phyloP scores from a whole-genome alignment of 2,113 vertebrate species.

The Trematomus loennbergii region DNA sequence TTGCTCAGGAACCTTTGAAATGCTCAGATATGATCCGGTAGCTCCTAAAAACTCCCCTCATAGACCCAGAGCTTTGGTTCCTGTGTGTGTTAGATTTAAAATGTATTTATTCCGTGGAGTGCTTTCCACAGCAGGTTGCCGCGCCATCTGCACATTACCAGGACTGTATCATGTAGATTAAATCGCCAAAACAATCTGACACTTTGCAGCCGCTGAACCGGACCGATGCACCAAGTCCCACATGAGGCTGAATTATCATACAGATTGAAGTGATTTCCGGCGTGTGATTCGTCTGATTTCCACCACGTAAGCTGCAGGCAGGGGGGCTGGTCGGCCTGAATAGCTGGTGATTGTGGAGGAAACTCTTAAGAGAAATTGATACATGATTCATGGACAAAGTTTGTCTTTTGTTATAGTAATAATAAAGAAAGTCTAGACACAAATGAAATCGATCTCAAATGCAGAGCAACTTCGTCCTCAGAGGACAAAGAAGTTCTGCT shows the following conservation, averaged over 20 bases:
- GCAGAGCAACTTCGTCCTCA: too few relatives aligned
- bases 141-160: conserved; percentile 10
- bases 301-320: conserved; percentile 41
- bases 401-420: too few relatives aligned
- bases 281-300: conserved; percentile 66
- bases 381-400: too few relatives aligned
- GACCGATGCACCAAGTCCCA: conserved; percentile 44
- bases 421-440: too few relatives aligned
- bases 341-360: conserved; percentile 57
- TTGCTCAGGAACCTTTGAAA: conserved; percentile 23
- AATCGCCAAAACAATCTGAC: conserved; percentile 40
- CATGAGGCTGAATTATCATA: conserved; percentile 64
- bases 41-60: background rate
- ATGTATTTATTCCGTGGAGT: conserved; percentile 11
- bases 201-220: conserved; percentile 33
- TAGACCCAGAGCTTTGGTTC: background rate
- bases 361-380: too few relatives aligned
- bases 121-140: conserved; percentile 19
- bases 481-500: too few relatives aligned
- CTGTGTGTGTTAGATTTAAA: conserved; percentile 1
- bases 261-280: conserved; percentile 68
- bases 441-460: too few relatives aligned
- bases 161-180: conserved; percentile 39
- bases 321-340: conserved; percentile 58
- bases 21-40: background rate